Evolutionary conservation across 2,888 invertebrate species (phyloP), one percentile per base, ranked within the genome.

Genomic region (Panopea generosa): DNA sequence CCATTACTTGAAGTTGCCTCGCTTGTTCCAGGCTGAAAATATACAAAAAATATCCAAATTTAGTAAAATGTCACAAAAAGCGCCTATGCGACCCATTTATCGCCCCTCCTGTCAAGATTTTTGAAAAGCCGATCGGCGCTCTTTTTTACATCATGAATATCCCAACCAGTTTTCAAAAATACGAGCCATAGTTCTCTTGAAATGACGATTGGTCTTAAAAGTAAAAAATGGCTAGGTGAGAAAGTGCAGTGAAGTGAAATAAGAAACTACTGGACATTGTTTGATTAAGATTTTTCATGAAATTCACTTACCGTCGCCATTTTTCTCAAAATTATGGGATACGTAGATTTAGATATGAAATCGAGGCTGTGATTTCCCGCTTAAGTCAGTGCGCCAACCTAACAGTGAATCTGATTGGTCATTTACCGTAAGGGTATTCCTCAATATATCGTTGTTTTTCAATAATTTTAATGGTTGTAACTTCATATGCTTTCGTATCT

Each of bases 301-400:
- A 57, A 73, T 69, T 75, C 59, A 80, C 86, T 86, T 84, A 91
- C 92, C 89, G 91, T 91, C 91, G 91, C 91, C 92, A 92, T 92
- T 83, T 91, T 90, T 71, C 68, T 61, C 70, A 79, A 77, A 83
- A 88, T 89, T 90, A 87, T 89, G 87, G 89, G 89, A 87, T 87
- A 84, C 68, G 73, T 83, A 83, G 80, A 80, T 72, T 68, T 72
- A 14, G 47, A 2, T 50, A 49, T 68, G 75, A 87, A 87, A 91
- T 84, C 87, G 90, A 90, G 91, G 89, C 88, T 52, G 75, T 38
- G 50, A 49, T 71, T 75, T 63, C 70, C 63, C 67, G 71, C 69
- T 61, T 45, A 33, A 47, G 59, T 49, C 29, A 55, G 65, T 72
- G 71, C 77, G 24, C 68, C 49, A 50, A 43, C 43, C 3, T 27